Percentiles rank a stretch among this genome's conserved stretches.
These are phyloP conservation scores for Pongo abelii DNA, from an alignment of 2,113 vertebrate genomes.

Conservation along the genomic window DNA sequence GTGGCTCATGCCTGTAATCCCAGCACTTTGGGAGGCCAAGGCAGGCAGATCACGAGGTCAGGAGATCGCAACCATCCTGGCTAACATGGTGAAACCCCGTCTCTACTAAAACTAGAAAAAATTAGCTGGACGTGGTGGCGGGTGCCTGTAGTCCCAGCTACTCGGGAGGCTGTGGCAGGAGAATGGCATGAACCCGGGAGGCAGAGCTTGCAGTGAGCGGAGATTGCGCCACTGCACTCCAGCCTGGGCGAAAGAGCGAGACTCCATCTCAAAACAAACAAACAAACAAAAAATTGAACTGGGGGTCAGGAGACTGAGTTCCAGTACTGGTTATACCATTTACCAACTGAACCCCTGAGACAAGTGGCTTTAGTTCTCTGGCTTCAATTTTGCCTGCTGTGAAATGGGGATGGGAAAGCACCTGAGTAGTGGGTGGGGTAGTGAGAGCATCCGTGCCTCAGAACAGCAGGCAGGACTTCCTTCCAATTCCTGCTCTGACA, in stretches of 20 bases:
- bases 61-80: too few relatives aligned
- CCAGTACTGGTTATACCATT: not conserved
- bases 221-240: too few relatives aligned
- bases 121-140: accelerated
- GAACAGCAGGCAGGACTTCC: not conserved
- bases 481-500: not conserved
- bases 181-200: too few relatives aligned
- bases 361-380: not conserved
- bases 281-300: not conserved
- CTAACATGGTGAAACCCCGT: too few relatives aligned
- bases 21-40: too few relatives aligned
- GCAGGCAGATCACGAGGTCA: too few relatives aligned
- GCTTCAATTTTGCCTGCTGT: not conserved
- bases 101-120: too few relatives aligned
- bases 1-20: too few relatives aligned
- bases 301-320: not conserved
- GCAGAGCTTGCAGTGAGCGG: too few relatives aligned
- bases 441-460: accelerated
- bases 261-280: not conserved
- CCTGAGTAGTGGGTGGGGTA: accelerated
- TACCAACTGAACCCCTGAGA: not conserved
- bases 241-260: too few relatives aligned
- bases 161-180: too few relatives aligned
- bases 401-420: not conserved
- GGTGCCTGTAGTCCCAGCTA: too few relatives aligned